Evolutionary conservation across 1,140 invertebrate genomes (phyloP).

Genomic region (Pseudomyrmex concolor): DNA sequence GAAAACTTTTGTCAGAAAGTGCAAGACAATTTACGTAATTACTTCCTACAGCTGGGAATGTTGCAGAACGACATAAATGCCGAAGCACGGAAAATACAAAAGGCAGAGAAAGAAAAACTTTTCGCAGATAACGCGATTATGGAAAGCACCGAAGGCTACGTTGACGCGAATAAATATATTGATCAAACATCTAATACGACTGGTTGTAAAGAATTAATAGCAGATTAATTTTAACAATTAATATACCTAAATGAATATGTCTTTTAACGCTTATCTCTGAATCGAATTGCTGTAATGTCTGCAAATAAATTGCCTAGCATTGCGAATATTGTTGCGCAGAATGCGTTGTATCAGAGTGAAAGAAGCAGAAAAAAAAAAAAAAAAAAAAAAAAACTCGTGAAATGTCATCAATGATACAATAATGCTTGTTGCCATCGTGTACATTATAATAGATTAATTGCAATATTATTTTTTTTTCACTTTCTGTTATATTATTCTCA

Average conservation of each 20-base stretch:
- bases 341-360: conserved; percentile 63
- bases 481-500: conserved; percentile 69
- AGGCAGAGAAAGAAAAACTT: conserved; percentile 3
- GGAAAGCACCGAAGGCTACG: neutral
- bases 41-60: conserved; percentile 83
- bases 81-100: conserved; percentile 28
- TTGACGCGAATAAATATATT: neutral
- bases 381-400: too few species aligned
- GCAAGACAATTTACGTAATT: conserved; percentile 87
- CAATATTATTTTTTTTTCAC: conserved; percentile 76
- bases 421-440: conserved; percentile 70
- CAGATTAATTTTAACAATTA: conserved; percentile 15
- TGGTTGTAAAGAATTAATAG: conserved; percentile 1
- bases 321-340: conserved; percentile 15
- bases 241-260: conserved; percentile 3
- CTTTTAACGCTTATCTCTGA: neutral
- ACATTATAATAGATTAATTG: conserved; percentile 74
- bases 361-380: conserved; percentile 74
- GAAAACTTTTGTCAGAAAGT: conserved; percentile 88
- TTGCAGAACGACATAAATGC: conserved; percentile 54
- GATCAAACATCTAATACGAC: conserved; percentile 11
- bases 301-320: conserved; percentile 21
- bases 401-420: conserved; percentile 78
- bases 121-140: neutral
- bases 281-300: neutral